Evolutionary conservation across 2,888 invertebrate genomes (phyloP).

Genomic region (Temnothorax ravouxi): DNA sequence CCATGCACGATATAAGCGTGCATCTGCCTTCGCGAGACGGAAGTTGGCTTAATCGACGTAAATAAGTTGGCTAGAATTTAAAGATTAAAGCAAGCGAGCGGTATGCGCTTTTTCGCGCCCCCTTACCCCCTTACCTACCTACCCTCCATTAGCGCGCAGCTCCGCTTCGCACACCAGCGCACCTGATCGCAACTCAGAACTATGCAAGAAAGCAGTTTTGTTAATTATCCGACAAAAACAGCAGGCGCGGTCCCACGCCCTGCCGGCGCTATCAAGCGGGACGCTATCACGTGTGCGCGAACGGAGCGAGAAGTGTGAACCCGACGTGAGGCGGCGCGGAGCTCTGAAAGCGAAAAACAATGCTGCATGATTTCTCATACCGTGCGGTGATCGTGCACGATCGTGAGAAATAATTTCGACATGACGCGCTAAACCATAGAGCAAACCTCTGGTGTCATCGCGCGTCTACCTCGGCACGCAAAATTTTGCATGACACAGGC

Average conservation of each 20-base stretch:
- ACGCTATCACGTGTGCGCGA: slow-evolving; percentile 66
- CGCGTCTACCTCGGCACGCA: not conserved
- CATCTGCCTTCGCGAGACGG: not conserved
- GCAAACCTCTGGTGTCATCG: not conserved
- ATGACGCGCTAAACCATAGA: not conserved
- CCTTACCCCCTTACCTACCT: too few species aligned
- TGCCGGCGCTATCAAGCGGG: slow-evolving; percentile 68
- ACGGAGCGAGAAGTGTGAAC: slow-evolving; percentile 12
- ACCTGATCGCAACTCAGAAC: slow-evolving; percentile 58
- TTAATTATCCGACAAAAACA: slow-evolving; percentile 84
- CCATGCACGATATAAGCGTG: slow-evolving; percentile 11
- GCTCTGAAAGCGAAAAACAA: slow-evolving; percentile 58
- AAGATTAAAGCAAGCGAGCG: slow-evolving; percentile 62
- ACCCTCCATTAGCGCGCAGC: not conserved
- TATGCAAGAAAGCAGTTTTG: slow-evolving; percentile 80
- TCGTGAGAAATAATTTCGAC: slow-evolving; percentile 15
- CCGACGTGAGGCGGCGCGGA: not conserved
- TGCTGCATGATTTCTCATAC: slow-evolving; percentile 60
- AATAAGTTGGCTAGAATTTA: slow-evolving; percentile 54
- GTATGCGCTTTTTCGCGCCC: slow-evolving; percentile 20
- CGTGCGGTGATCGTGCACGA: not conserved
- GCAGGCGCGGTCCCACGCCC: slow-evolving; percentile 78
- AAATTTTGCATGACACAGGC: not conserved
- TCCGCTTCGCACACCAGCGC: slow-evolving; percentile 27
- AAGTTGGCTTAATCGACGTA: slow-evolving; percentile 31